Percentiles rank a stretch among this genome's conserved stretches.
Conservation (phyloP, 1,140 invertebrate species). For the Drosophila gunungcola region DNA sequence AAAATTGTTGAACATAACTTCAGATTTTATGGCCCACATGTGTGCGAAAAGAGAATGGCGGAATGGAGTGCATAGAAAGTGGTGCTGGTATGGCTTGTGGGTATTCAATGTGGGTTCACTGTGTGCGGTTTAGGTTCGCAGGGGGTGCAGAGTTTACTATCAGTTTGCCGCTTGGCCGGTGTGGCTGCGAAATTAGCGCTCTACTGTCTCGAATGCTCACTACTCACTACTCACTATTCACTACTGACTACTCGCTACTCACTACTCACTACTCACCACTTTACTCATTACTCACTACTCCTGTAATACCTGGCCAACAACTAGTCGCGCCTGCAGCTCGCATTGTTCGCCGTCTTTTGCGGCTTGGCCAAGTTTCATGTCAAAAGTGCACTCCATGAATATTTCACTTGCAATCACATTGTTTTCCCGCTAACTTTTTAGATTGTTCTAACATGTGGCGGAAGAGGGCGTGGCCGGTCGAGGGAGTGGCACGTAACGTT, state of each 20-base stretch:
- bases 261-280: neutral
- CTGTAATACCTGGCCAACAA: conserved; percentile 34
- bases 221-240: neutral
- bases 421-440: conserved; percentile 82
- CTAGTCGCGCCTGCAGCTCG: neutral
- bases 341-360: conserved; percentile 41
- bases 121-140: conserved; percentile 5
- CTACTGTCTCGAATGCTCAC: conserved; percentile 10
- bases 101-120: conserved; percentile 27
- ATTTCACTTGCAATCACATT: conserved; percentile 83
- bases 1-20: conserved; percentile 80
- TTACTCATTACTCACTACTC: neutral
- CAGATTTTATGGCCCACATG: conserved; percentile 80
- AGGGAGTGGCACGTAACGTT: conserved; percentile 66
- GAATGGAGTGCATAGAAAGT: conserved; percentile 6
- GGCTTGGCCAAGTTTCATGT: conserved; percentile 57
- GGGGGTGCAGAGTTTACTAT: conserved; percentile 60
- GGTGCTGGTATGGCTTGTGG: conserved; percentile 8
- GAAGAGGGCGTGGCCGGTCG: conserved; percentile 66
- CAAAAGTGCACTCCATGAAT: conserved; percentile 77
- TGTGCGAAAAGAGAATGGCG: conserved; percentile 39
- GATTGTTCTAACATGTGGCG: conserved; percentile 82
- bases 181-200: conserved; percentile 65
- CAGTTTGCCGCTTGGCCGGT: conserved; percentile 55
- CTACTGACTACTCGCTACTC: no score